A percentile compares a stretch with the other conserved stretches of the same genome.
phyloP scores from a whole-genome alignment of 2,888 invertebrate genomes.

The Xestia c-nigrum region DNA sequence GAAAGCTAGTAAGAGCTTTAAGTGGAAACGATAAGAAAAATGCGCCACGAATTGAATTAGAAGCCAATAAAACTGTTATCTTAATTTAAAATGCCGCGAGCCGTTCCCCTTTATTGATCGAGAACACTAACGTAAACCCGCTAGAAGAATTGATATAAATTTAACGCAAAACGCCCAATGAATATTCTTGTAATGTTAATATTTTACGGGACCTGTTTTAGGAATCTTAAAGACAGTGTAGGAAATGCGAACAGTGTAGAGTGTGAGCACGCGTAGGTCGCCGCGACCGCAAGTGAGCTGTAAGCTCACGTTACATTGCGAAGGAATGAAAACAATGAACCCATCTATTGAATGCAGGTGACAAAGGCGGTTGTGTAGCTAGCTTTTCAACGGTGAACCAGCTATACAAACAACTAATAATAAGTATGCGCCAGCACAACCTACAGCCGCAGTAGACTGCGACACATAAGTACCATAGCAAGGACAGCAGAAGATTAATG shows the following conservation, averaged over 20 bases:
- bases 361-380: conserved; percentile 71
- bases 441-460: conserved; percentile 36
- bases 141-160: conserved; percentile 74
- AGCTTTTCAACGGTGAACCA: conserved; percentile 62
- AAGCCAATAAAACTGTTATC: conserved; percentile 86
- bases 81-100: conserved; percentile 82
- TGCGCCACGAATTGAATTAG: conserved; percentile 80
- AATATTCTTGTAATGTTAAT: conserved; percentile 59
- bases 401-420: conserved; percentile 63
- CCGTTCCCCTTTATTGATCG: conserved; percentile 77
- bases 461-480: conserved; percentile 52
- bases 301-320: conserved; percentile 79
- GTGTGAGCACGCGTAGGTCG: conserved; percentile 68
- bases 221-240: conserved; percentile 52
- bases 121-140: conserved; percentile 76
- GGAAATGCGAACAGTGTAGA: conserved; percentile 61
- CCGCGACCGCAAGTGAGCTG: conserved; percentile 76
- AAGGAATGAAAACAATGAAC: conserved; percentile 83
- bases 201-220: conserved; percentile 56
- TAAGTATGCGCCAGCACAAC: conserved; percentile 50
- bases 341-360: conserved; percentile 77
- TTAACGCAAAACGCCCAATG: conserved; percentile 51
- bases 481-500: conserved; percentile 60
- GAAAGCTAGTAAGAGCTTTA: conserved; percentile 78
- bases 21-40: conserved; percentile 78